A percentile compares a stretch with the other conserved stretches of the same genome.
Conservation (phyloP, 1,140 invertebrate genomes). For the Delia radicum region DNA sequence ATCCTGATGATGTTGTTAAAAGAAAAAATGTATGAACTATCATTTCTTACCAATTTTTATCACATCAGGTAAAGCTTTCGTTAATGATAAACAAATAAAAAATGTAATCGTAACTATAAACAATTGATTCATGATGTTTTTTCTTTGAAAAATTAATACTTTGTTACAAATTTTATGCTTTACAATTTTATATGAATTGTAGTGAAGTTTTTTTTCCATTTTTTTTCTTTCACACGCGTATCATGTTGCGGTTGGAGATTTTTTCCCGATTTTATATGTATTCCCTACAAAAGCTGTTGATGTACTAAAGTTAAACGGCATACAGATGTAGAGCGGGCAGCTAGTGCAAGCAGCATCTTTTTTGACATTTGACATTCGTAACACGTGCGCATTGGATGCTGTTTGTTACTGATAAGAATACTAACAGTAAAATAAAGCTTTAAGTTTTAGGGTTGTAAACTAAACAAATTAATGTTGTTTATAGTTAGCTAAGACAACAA, state of each 20-base stretch:
- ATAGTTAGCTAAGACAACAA: not conserved
- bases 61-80: conserved; percentile 42
- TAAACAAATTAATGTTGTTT: not conserved
- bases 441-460: not conserved
- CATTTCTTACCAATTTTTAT: conserved; percentile 49
- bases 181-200: not conserved
- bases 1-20: not conserved
- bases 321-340: not conserved
- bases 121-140: not conserved
- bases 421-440: not conserved
- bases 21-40: not conserved
- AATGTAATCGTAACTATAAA: not conserved
- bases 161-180: not conserved
- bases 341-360: not conserved
- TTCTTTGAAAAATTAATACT: not conserved
- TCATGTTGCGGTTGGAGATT: not conserved
- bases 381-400: conserved; percentile 27
- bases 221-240: not conserved
- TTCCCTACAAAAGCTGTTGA: not conserved
- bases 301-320: conserved; percentile 9
- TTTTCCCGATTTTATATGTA: not conserved
- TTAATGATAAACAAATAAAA: not conserved
- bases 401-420: not conserved
- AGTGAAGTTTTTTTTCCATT: no score
- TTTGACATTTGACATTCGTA: conserved; percentile 15